Evolutionary conservation across 2,888 invertebrate genomes (phyloP), one percentile per base, ranked within the genome.

Genomic region (Dynastes hyllus): DNA sequence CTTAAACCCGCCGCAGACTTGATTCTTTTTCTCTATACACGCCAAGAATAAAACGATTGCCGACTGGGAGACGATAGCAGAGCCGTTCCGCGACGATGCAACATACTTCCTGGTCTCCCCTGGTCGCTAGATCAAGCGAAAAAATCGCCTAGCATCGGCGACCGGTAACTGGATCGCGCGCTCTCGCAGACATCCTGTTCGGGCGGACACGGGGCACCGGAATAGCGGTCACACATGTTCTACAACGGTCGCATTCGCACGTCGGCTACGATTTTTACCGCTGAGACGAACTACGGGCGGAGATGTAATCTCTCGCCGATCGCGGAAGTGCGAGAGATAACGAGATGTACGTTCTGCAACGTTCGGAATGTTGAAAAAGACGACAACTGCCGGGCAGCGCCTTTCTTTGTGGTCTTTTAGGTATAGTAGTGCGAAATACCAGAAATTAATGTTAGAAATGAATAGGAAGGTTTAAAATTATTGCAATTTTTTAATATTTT

Each of bases 181-280:
- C 32, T 45, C 8, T 58, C 50, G 51, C 45, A 51, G 63, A 69
- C 69, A 69, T 69, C 69, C 69, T 69, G 69, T 50, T 69, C 53
- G 69, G 51, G n/a, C 63, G 45, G 45, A 45, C 45, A 45, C 45
- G 22, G 27, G 69, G 51, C 29, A 63, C 69, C 51, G 69, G 69
- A 69, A 69, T 69, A 69, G 69, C 69, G 69, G 69, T 69, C 69
- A 69, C 51, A 51, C 69, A 69, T 69, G 69, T 69, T 69, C 50
- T 22, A 69, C 69, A 51, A 50, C 51, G 51, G 51, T 69, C 29
- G 51, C 22, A 27, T 69, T 69, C 51, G 69, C 51, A 27, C 50
- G 69, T 51, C 22, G 51, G 16, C 22, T 22, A 22, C 16, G 22
- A 22, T 22, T 58, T 16, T 22, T 58, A 58, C 22, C 55, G 16